A percentile compares a stretch with the other conserved stretches of the same genome.
Evolutionary conservation across 2,888 invertebrate species (phyloP).

Genomic region (Piscicola geometra): DNA sequence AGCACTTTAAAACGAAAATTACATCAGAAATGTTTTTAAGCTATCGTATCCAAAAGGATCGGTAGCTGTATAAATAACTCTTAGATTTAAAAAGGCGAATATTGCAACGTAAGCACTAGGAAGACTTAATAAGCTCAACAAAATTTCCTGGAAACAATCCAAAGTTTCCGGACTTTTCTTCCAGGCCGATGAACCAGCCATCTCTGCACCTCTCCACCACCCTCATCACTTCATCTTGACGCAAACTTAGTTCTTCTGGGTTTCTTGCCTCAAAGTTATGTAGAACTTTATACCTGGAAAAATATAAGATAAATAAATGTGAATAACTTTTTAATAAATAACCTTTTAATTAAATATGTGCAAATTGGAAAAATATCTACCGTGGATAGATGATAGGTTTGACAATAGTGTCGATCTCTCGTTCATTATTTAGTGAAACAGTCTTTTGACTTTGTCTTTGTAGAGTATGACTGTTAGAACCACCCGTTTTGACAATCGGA

Average conservation of each 20-base stretch:
- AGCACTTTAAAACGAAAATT: conserved; percentile 4
- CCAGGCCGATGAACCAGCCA: conserved; percentile 36
- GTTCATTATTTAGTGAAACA: conserved; percentile 9
- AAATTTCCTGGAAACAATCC: conserved; percentile 34
- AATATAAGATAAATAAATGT: not conserved
- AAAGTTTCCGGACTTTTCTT: conserved; percentile 30
- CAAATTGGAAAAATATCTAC: not conserved
- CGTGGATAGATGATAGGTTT: conserved; percentile 30
- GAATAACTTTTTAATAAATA: not conserved
- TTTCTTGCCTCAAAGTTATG: conserved; percentile 30
- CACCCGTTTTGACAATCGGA: too few relatives aligned
- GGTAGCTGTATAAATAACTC: too few relatives aligned
- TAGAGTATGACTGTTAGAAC: too few relatives aligned
- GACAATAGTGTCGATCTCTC: conserved; percentile 13
- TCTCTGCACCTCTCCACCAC: conserved; percentile 36
- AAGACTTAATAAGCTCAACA: conserved; percentile 19
- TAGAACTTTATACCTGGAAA: conserved; percentile 28
- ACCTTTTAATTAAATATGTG: not conserved
- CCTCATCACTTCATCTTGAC: conserved; percentile 29
- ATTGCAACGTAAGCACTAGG: not conserved
- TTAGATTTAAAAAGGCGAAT: not conserved
- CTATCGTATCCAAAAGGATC: too few relatives aligned
- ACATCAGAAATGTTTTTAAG: not conserved
- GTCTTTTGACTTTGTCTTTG: too few relatives aligned
- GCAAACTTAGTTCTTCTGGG: conserved; percentile 32